Base-by-base conservation (phyloP, 2,797 vertebrate species). In the Ataeniobius toweri region DNA sequence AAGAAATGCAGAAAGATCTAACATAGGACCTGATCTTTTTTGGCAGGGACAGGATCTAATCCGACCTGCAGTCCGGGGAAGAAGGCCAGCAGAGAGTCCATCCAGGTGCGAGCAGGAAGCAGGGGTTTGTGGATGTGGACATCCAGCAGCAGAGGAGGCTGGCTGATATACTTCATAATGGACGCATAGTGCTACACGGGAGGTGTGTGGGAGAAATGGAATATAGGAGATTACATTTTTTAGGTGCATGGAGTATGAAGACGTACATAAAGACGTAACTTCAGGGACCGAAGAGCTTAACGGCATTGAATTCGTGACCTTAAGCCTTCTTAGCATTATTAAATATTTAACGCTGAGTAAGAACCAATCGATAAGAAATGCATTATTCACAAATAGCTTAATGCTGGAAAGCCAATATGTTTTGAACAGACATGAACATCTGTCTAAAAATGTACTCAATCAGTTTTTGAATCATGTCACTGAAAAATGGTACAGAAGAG, bases 101-200 rank as follows among this genome's bases (percentile, higher is more conserved):
- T 99, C 98, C 98, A 99, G 44, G 97, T 99, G 72, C 98, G 96
- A 59, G 98, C 98, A 2, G 98, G 98, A 22, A 99, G 95, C 94
- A 99, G 96, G 50, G 98, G 98, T 89, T 99, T 99, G 92, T 99
- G 98, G 87, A 99, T 99, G 76, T 99, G 98, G 61, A 99, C 98
- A 36, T 99, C 98, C 16, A 99, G 95, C 28, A 99, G 95, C 70
- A 99, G 96, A 28, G 98, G 98, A 1, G 98, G 98, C 89, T 99
- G 98, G 86, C 98, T 99, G 68, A 99, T 99, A 82, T 99, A 99
- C 82, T 98, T 97, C 98, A 99, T 99, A 83, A 99, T 99, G 86
- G 98, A 98, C 83, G 98, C 97, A 0, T 99, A 99, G 94, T 99
- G 98, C 98, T 99, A 39, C 73, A 83, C 13, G 53, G 69, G 39